Evolutionary conservation across 1,140 invertebrate species (phyloP).

Genomic region (Papilio polytes): DNA sequence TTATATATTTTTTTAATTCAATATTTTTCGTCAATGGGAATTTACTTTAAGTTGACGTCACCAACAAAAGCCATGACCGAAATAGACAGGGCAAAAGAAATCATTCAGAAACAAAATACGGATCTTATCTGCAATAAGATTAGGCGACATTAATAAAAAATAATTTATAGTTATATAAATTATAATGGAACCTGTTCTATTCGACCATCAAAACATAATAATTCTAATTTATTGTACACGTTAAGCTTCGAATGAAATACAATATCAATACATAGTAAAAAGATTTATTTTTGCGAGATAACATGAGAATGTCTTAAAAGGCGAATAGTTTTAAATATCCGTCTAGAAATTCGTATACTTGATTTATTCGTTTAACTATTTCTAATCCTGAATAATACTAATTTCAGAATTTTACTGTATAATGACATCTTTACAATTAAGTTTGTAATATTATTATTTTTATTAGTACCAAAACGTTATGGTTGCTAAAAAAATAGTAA

Average conservation of each 20-base stretch:
- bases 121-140: slow-evolving; percentile 3
- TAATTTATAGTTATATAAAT: slow-evolving; percentile 24
- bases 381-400: background rate
- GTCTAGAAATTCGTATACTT: background rate
- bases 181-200: background rate
- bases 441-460: no score
- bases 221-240: slow-evolving; percentile 25
- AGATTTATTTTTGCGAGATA: slow-evolving; percentile 18
- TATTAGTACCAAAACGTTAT: no score
- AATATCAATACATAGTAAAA: slow-evolving; percentile 14
- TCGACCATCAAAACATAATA: slow-evolving; percentile 23
- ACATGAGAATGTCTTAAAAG: background rate
- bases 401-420: background rate
- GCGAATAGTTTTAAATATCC: background rate
- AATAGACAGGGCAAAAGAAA: no score
- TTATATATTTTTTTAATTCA: no score
- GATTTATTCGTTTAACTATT: background rate
- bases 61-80: no score
- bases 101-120: no score
- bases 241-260: slow-evolving; percentile 27
- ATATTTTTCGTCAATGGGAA: background rate
- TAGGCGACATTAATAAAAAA: slow-evolving; percentile 19
- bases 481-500: no score
- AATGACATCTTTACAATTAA: background rate
- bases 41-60: no score